Evolutionary conservation across 2,888 invertebrate species (phyloP).

Genomic region (Thymelicus lineola): DNA sequence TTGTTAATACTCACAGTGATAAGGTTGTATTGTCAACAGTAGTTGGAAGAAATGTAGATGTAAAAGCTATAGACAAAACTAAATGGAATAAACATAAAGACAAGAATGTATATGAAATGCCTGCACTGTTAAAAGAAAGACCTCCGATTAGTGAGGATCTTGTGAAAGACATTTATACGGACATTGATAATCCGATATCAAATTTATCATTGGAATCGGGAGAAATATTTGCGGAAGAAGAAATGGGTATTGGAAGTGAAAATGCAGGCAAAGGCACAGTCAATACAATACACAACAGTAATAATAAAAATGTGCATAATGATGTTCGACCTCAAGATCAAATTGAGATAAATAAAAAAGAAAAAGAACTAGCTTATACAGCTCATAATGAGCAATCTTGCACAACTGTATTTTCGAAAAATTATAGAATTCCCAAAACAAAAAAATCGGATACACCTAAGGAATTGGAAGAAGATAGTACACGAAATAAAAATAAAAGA

Average conservation of each 20-base stretch:
- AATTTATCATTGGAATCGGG: constrained; percentile 58
- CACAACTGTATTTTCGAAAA: constrained; percentile 24
- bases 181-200: constrained; percentile 54
- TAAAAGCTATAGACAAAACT: constrained; percentile 55
- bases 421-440: constrained; percentile 53
- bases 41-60: constrained; percentile 54
- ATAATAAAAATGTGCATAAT: constrained; percentile 14
- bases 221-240: constrained; percentile 50
- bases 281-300: constrained; percentile 6
- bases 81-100: constrained; percentile 53
- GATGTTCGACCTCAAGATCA: constrained; percentile 19
- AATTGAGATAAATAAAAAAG: neutral
- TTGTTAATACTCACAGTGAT: constrained; percentile 52
- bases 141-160: constrained; percentile 46
- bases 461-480: constrained; percentile 4
- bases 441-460: constrained; percentile 35
- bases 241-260: neutral
- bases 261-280: neutral
- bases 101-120: constrained; percentile 37
- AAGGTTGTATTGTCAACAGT: constrained; percentile 53
- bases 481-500: constrained; percentile 1
- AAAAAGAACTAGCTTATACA: constrained; percentile 30
- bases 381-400: constrained; percentile 10
- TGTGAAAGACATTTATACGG: constrained; percentile 55
- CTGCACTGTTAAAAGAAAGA: constrained; percentile 38